A percentile compares a stretch with the other conserved stretches of the same genome.
These are phyloP conservation scores for Petromus typicus DNA, from an alignment of 2,113 vertebrate species.

Conservation along the genomic window DNA sequence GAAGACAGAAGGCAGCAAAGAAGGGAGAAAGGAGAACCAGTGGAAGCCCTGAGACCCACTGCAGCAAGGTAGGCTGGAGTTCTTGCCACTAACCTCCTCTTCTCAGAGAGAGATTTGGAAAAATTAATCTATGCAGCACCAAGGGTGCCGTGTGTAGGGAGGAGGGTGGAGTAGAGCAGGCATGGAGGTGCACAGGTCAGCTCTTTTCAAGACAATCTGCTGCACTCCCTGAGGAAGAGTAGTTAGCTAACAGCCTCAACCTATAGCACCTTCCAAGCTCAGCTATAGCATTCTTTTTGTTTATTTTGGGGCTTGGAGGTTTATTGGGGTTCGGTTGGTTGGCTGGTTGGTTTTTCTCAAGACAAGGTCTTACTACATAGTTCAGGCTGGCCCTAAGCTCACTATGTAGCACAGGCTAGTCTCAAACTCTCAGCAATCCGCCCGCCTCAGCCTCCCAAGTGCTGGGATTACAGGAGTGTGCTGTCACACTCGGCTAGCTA, in stretches of 20 bases:
- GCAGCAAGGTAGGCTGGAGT: not conserved
- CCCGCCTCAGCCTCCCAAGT: not conserved
- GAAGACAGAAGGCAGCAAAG: not conserved
- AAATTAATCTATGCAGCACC: not conserved
- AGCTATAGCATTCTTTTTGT: not conserved
- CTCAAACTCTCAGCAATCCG: not conserved
- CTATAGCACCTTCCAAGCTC: not conserved
- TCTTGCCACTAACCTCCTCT: slow-evolving; percentile 7
- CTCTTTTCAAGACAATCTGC: not conserved
- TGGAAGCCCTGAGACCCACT: not conserved
- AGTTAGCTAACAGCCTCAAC: not conserved
- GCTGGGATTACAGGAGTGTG: not conserved
- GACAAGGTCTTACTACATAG: not conserved
- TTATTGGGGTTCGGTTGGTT: not conserved
- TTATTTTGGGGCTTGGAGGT: not conserved
- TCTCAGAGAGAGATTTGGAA: not conserved
- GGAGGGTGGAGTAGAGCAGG: not conserved
- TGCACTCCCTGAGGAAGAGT: not conserved
- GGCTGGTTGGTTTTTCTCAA: not conserved
- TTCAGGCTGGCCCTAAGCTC: not conserved
- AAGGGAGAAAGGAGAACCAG: not conserved
- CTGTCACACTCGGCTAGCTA: not conserved
- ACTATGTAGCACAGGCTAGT: too few species aligned
- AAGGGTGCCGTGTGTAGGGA: not conserved
- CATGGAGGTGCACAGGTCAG: not conserved